Evolutionary conservation across 2,797 vertebrate genomes (phyloP).

Genomic region (Pyrocephalus nanus): DNA sequence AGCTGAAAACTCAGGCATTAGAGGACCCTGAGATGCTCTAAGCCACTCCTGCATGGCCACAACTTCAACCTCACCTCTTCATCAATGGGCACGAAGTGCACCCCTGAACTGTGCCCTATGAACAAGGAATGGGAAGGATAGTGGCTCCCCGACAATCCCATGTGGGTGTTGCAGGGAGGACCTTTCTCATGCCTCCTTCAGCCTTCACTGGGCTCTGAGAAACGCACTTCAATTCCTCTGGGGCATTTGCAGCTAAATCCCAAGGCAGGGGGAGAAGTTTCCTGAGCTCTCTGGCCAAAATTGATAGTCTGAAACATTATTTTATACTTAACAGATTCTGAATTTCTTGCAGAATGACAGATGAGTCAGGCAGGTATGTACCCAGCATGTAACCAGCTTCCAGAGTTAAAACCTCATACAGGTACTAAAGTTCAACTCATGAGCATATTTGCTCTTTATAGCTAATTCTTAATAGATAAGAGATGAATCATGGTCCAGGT

Average conservation of each 20-base stretch:
- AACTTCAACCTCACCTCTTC: background rate
- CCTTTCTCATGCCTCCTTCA: background rate
- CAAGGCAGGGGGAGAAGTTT: background rate
- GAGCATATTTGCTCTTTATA: background rate
- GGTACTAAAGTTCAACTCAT: slow-evolving; percentile 42
- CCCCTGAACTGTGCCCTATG: background rate
- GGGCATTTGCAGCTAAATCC: background rate
- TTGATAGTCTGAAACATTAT: background rate
- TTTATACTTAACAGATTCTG: background rate
- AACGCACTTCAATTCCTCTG: background rate
- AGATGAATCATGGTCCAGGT: slow-evolving; percentile 19
- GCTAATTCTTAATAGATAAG: slow-evolving; percentile 41
- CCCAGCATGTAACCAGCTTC: background rate
- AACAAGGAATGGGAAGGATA: background rate
- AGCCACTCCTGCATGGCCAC: background rate
- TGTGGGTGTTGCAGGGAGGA: background rate
- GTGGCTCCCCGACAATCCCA: background rate
- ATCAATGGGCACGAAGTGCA: accelerated
- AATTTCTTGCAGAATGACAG: background rate
- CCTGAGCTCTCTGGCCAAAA: background rate
- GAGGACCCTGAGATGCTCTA: background rate
- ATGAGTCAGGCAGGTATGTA: background rate
- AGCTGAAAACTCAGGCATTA: background rate
- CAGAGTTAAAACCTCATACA: background rate
- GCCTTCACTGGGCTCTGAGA: background rate